Base-by-base conservation (phyloP, 2,888 invertebrate genomes). In the Lagria hirta region DNA sequence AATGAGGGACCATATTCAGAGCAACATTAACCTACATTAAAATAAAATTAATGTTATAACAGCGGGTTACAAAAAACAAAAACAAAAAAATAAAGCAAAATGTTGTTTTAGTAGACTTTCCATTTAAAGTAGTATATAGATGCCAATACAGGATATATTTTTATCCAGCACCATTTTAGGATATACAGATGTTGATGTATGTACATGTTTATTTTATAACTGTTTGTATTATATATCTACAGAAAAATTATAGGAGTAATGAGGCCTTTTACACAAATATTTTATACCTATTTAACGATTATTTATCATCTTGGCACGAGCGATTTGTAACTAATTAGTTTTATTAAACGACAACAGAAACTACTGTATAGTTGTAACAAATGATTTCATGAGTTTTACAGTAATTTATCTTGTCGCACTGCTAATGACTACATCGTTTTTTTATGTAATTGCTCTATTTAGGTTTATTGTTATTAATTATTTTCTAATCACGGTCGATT, bases 1-100 rank as follows among this genome's bases (percentile, higher is more conserved):
- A 60, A 45, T 64, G 20, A 35, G 55, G 55, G 55, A 55, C 55
- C 55, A 58, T 48, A 23, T 44, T 36, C 51, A 55, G 52, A 55
- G 53, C 53, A 38, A 48, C 44, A 47, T 33, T 23, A 42, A 47
- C 47, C 47, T 47, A 47, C 42, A 46, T 46, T 30, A 37, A 23
- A 27, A n/a, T 18, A 37, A 4, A 24, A 8, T 32, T 26, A 30
- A 37, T 20, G 30, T 14, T 8, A 43, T 17, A 37, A 22, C 30
- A 36, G 29, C 35, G 46, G 46, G 46, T 46, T 34, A 27, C 38
- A 13, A 26, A 41, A 23, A 27, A n/a, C n/a, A n/a, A n/a, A n/a
- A n/a, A n/a, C n/a, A n/a, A n/a, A n/a, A n/a, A n/a, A n/a, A n/a
- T n/a, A n/a, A n/a, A n/a, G n/a, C n/a, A n/a, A n/a, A 8, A 14